Evolutionary conservation across 2,797 vertebrate genomes (phyloP).

Genomic region (Paratrypauchen microcephalus): DNA sequence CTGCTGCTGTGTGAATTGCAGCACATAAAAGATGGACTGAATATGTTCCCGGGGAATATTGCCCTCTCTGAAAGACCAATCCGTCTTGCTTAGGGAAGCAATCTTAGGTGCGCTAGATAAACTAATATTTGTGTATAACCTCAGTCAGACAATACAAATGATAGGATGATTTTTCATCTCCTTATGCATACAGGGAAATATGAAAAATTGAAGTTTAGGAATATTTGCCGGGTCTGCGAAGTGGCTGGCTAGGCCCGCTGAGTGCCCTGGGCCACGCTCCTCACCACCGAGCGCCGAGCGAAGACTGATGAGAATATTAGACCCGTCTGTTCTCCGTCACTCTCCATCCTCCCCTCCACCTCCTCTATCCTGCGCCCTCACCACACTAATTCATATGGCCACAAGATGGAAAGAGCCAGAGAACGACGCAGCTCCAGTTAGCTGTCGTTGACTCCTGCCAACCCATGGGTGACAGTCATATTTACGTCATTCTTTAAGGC

Average conservation of each 20-base stretch:
- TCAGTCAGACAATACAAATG: conserved; percentile 98
- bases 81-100: conserved; percentile 95
- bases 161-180: conserved; percentile 99
- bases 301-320: conserved; percentile 99
- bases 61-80: conserved; percentile 94
- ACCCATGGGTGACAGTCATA: conserved; percentile 89
- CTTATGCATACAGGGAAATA: conserved; percentile 99
- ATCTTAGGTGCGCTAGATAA: conserved; percentile 95
- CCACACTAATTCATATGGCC: conserved; percentile 88
- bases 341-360: conserved; percentile 74
- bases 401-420: conserved; percentile 86
- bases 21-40: conserved; percentile 93
- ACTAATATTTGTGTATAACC: conserved; percentile 99
- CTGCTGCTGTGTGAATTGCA: conserved; percentile 81
- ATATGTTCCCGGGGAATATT: conserved; percentile 94
- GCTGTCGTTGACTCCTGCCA: conserved; percentile 53
- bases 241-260: conserved; percentile 87
- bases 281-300: conserved; percentile 82
- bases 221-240: conserved; percentile 90
- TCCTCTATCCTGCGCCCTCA: conserved; percentile 79
- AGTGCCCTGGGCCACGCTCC: conserved; percentile 94
- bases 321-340: conserved; percentile 92
- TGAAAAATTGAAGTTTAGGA: conserved; percentile 98
- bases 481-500: conserved; percentile 89
- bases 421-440: conserved; percentile 50